A percentile compares a stretch with the other conserved stretches of the same genome.
Evolutionary conservation across 2,113 vertebrate genomes (phyloP).

Genomic region (Tringa solitaria): DNA sequence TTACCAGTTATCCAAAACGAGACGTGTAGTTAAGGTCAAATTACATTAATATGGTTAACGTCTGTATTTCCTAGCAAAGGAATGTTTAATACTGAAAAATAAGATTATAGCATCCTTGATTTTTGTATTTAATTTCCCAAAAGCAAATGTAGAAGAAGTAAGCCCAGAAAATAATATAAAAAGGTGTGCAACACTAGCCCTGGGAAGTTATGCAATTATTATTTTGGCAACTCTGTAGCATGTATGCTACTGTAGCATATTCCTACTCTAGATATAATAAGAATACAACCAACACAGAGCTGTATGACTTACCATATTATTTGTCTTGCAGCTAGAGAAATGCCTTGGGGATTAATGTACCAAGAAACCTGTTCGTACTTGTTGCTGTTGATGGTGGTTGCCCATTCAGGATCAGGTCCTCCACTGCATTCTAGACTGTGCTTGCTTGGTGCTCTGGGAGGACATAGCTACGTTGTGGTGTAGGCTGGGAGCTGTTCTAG

Average conservation of each 20-base stretch:
- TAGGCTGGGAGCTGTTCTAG: neutral
- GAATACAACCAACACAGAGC: neutral
- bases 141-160: neutral
- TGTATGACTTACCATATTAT: neutral
- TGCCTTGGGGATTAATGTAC: neutral
- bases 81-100: neutral
- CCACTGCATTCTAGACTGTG: neutral
- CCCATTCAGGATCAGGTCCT: neutral
- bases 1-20: neutral
- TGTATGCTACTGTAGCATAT: neutral
- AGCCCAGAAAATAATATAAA: neutral
- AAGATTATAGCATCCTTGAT: neutral
- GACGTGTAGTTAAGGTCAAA: neutral
- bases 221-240: neutral
- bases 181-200: neutral
- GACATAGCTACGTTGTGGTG: neutral
- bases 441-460: neutral
- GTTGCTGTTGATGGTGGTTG: neutral
- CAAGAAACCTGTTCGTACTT: neutral
- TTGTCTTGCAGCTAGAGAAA: neutral
- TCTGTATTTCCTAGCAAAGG: neutral
- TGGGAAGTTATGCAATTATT: neutral
- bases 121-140: neutral
- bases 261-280: neutral
- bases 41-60: neutral